phyloP scores from a whole-genome alignment of 2,113 vertebrate species.

The Lepisosteus oculatus region DNA sequence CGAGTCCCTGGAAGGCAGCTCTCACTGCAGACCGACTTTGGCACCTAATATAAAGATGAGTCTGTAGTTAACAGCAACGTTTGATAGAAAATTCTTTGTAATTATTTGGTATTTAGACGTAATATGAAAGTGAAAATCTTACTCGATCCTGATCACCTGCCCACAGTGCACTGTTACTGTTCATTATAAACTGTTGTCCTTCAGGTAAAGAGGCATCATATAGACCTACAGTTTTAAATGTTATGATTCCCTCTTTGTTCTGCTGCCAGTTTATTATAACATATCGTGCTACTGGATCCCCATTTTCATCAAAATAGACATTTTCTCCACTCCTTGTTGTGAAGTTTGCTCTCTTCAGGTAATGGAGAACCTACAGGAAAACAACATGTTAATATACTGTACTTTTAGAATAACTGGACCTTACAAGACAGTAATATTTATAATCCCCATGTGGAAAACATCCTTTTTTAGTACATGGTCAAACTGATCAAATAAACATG shows the following conservation, averaged over 20 bases:
- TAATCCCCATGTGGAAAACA: not conserved
- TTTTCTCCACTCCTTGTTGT: constrained; percentile 7
- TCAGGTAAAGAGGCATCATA: constrained; percentile 9
- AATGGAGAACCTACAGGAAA: constrained; percentile 9
- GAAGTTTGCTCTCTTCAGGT: constrained; percentile 12
- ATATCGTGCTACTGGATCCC: constrained; percentile 11
- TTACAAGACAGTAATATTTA: not conserved
- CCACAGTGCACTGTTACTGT: not conserved
- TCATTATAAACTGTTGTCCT: constrained; percentile 3
- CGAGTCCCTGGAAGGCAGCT: no score
- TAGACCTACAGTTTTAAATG: not conserved
- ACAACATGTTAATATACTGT: not conserved
- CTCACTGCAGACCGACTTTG: no score
- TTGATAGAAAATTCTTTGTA: no score
- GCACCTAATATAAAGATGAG: no score
- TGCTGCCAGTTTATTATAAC: constrained; percentile 15
- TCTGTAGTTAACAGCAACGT: no score
- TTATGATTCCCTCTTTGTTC: not conserved
- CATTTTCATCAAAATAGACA: constrained; percentile 10
- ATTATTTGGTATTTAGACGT: no score
- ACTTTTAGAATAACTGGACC: not conserved
- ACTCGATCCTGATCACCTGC: not conserved
- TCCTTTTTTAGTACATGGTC: not conserved
- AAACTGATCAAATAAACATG: not conserved
- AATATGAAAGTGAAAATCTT: not conserved